phyloP scores from a whole-genome alignment of 1,140 invertebrate genomes.

The Spodoptera litura region DNA sequence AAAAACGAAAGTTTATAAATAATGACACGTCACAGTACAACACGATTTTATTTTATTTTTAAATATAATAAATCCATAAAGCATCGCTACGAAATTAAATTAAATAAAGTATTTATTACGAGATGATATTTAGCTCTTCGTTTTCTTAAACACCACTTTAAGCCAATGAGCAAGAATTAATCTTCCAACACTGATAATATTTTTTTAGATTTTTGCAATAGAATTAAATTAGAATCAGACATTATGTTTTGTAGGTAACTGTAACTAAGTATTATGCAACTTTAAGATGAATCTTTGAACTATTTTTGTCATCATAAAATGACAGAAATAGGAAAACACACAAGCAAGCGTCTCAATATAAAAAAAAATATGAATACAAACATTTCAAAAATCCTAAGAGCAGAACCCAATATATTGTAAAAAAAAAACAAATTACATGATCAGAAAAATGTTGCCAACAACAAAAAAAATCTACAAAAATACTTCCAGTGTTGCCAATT shows the following conservation, averaged over 20 bases:
- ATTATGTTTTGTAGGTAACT: too few species aligned
- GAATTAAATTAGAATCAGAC: too few species aligned
- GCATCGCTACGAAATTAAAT: slow-evolving; percentile 20
- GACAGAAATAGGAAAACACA: too few species aligned
- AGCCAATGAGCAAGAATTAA: too few species aligned
- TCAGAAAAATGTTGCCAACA: background rate
- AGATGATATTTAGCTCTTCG: slow-evolving; percentile 1
- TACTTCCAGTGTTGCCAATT: background rate
- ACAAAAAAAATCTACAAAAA: too few species aligned
- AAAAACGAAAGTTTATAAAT: slow-evolving; percentile 6
- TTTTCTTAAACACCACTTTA: too few species aligned
- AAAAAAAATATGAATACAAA: too few species aligned
- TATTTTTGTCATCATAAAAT: too few species aligned
- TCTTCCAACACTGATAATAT: too few species aligned
- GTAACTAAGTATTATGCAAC: background rate
- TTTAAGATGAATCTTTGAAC: background rate
- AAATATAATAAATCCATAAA: background rate
- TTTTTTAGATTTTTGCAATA: background rate
- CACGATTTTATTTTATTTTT: background rate
- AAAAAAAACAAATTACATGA: background rate
- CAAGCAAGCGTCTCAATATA: too few species aligned
- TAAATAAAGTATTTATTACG: background rate
- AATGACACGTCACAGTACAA: slow-evolving; percentile 18
- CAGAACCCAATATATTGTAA: too few species aligned
- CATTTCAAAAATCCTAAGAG: background rate